Evolutionary conservation across 2,113 vertebrate species (phyloP).

Genomic region (Strix aluco): DNA sequence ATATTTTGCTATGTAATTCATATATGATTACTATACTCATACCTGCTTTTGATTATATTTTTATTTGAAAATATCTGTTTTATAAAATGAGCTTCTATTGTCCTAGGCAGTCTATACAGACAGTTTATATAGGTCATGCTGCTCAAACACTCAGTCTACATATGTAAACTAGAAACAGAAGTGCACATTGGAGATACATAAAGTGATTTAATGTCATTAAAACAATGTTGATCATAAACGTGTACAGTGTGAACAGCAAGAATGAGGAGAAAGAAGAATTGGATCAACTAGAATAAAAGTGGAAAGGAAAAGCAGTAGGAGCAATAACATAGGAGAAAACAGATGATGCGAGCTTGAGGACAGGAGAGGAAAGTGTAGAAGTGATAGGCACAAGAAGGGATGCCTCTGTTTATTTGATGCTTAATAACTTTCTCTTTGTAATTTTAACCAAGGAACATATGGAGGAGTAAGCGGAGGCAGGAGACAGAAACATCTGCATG

Average conservation of each 20-base stretch:
- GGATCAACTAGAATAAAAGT: background rate
- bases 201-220: background rate
- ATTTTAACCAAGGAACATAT: background rate
- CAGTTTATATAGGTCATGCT: background rate
- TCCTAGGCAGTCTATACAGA: background rate
- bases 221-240: background rate
- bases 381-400: background rate
- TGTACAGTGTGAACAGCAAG: background rate
- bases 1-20: background rate
- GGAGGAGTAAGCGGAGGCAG: background rate
- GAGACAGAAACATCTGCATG: background rate
- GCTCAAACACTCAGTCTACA: background rate
- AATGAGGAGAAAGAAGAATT: background rate
- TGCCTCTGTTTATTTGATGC: background rate
- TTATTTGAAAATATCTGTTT: background rate
- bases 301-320: background rate
- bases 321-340: background rate
- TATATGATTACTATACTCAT: background rate
- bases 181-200: background rate
- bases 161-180: background rate
- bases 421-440: background rate
- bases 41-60: background rate
- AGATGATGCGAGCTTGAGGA: background rate
- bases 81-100: background rate
- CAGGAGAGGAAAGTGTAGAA: background rate